Conservation (phyloP, 2,888 invertebrate species). For the Andrena bucephala region DNA sequence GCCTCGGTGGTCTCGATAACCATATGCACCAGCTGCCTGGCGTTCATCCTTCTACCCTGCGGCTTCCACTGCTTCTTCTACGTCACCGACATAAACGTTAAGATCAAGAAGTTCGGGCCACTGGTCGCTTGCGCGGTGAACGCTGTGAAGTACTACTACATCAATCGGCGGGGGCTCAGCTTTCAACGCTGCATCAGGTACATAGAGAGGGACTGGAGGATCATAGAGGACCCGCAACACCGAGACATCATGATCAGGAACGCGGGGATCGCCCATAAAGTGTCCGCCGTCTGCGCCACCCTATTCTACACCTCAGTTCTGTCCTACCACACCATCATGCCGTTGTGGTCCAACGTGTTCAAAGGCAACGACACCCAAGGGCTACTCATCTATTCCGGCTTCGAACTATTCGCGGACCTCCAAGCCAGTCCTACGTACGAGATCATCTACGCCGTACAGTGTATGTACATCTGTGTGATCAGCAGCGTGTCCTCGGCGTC, state of each 20-base stretch:
- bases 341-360: constrained; percentile 26
- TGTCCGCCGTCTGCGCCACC: constrained; percentile 54
- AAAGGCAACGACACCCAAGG: constrained; percentile 59
- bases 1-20: constrained; percentile 4
- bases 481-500: constrained; percentile 62
- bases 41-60: constrained; percentile 56
- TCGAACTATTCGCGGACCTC: constrained; percentile 54
- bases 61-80: constrained; percentile 42
- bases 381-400: constrained; percentile 67
- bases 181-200: constrained; percentile 62
- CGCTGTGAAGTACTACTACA: constrained; percentile 68
- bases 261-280: constrained; percentile 61
- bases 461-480: constrained; percentile 52
- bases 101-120: constrained; percentile 69
- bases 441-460: constrained; percentile 66
- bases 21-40: constrained; percentile 19
- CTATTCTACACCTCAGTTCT: constrained; percentile 63
- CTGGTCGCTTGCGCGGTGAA: constrained; percentile 69
- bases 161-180: constrained; percentile 29
- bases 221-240: constrained; percentile 26
- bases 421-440: constrained; percentile 69
- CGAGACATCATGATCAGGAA: constrained; percentile 68
- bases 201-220: constrained; percentile 72
- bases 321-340: constrained; percentile 53
- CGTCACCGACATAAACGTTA: constrained; percentile 14